Percentiles rank a stretch among this genome's conserved stretches.
phyloP scores from a whole-genome alignment of 2,888 invertebrate genomes.

The Calephelis perditalis region DNA sequence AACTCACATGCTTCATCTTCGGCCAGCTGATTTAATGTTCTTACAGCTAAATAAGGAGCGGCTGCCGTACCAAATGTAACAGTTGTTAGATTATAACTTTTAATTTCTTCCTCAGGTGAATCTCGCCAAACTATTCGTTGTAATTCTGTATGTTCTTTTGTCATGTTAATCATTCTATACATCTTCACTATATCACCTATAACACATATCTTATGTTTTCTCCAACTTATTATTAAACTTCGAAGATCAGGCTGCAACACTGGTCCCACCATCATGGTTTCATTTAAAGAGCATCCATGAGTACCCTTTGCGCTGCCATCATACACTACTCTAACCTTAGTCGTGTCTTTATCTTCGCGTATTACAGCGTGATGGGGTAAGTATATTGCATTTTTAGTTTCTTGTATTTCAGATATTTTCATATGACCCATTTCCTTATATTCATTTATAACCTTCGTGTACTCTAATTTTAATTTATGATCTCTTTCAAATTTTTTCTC shows the following conservation, averaged over 20 bases:
- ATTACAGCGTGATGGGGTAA: conserved; percentile 33
- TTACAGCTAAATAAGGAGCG: conserved; percentile 36
- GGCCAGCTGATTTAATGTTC: conserved; percentile 32
- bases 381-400: conserved; percentile 22
- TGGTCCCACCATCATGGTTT: conserved; percentile 29
- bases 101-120: conserved; percentile 6
- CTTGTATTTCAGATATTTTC: conserved; percentile 13
- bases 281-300: conserved; percentile 28
- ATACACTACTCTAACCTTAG: conserved; percentile 31
- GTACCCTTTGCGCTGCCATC: conserved; percentile 28
- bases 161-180: conserved; percentile 33
- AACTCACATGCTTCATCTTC: conserved; percentile 29
- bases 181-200: conserved; percentile 35
- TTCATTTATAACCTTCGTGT: conserved; percentile 26
- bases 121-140: conserved; percentile 31
- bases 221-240: conserved; percentile 31
- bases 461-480: conserved; percentile 22
- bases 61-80: conserved; percentile 24
- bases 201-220: conserved; percentile 29
- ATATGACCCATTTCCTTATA: conserved; percentile 29
- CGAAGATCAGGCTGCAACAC: conserved; percentile 31
- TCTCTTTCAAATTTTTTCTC: conserved; percentile 23
- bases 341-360: conserved; percentile 27
- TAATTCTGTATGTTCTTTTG: conserved; percentile 27
- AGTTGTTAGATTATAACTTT: conserved; percentile 17